Evolutionary conservation across 2,888 invertebrate genomes (phyloP), one percentile per base, ranked within the genome.

Genomic region (Acanthosepion lycidas): DNA sequence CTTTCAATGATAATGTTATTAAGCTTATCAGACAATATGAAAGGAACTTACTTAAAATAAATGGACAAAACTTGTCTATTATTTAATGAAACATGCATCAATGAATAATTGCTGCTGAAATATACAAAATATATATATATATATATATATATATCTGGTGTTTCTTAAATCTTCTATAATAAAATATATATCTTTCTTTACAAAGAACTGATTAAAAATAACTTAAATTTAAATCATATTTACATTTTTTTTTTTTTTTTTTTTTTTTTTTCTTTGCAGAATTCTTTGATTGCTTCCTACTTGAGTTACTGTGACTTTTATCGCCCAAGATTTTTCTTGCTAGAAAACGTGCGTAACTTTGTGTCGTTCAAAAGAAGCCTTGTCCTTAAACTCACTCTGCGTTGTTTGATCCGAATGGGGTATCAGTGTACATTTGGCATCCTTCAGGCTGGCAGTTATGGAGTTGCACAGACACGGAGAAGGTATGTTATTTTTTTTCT

Each of bases 261-360:
- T 95, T n/a, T 49, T 93, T 51, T 95, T 94, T 91, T 92, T 96
- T 95, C 94, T 95, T 96, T 96, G 23, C 97, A 98, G 98, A 99
- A 98, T 97, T 99, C 99, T 0, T 97, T 99, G 28, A 98, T 99
- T 48, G 98, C 98, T 0, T 98, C 98, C 0, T 99, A 98, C 97
- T 98, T 99, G 48, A 98, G 98, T 53, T 99, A 98, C 97, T 98
- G 98, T 97, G 99, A 99, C 97, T 99, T 98, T 97, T 99, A 98
- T 97, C 98, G 99, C 15, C 99, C 99, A 0, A 98, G 98, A 96
- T 99, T 98, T 97, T 98, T 99, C 96, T 98, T 99, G 51, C 97
- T 99, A 96, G 99, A 99, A 97, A 99, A 99, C 96, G 99, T 99
- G 0, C 98, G 98, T 94, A 99, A 99, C 97, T 99, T 99, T 97